A percentile compares a stretch with the other conserved stretches of the same genome.
These are phyloP conservation scores for Lordiphosa collinella DNA, from an alignment of 1,140 invertebrate species.

Conservation along the genomic window DNA sequence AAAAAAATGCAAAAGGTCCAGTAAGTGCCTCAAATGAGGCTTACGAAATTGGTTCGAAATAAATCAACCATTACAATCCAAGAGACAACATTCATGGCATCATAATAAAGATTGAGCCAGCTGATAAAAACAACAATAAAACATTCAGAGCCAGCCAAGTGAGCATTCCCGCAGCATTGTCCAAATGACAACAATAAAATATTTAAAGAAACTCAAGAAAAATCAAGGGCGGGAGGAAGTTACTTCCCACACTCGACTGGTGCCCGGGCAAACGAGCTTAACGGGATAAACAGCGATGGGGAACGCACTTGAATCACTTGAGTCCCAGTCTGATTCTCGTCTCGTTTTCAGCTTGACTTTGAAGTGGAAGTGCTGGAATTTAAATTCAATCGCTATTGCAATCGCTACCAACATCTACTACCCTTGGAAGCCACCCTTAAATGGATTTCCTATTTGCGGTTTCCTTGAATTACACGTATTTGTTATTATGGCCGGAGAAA, in stretches of 20 bases:
- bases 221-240: too few relatives aligned
- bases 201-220: constrained; percentile 35
- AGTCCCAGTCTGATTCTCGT: constrained; percentile 15
- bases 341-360: constrained; percentile 61
- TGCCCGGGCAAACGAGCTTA: constrained; percentile 38
- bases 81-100: constrained; percentile 20
- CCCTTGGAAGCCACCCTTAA: constrained; percentile 15
- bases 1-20: constrained; percentile 44
- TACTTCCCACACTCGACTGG: constrained; percentile 18
- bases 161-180: constrained; percentile 29
- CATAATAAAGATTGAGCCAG: constrained; percentile 41
- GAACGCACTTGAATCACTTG: constrained; percentile 28
- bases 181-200: constrained; percentile 64
- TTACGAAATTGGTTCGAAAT: constrained; percentile 58
- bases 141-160: constrained; percentile 27
- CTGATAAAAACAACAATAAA: constrained; percentile 34
- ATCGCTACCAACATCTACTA: constrained; percentile 17
- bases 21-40: constrained; percentile 58
- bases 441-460: constrained; percentile 47
- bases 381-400: constrained; percentile 66
- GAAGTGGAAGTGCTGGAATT: constrained; percentile 56
- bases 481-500: too few relatives aligned
- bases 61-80: constrained; percentile 11
- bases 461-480: constrained; percentile 13
- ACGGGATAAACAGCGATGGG: constrained; percentile 38